A percentile compares a stretch with the other conserved stretches of the same genome.
Conservation (phyloP, 2,797 vertebrate species). For the Sebastes diploproa region DNA sequence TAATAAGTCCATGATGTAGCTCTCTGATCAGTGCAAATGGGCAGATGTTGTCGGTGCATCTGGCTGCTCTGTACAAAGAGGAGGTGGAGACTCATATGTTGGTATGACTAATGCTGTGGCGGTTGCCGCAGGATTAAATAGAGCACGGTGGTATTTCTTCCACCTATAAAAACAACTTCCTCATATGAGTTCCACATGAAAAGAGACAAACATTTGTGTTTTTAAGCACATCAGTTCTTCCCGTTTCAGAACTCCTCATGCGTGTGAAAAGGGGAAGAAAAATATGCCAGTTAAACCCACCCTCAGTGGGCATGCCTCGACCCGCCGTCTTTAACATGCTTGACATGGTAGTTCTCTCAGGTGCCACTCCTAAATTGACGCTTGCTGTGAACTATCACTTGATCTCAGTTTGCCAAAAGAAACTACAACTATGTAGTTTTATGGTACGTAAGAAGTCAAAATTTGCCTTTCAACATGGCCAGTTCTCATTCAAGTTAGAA, state of each 20-base stretch:
- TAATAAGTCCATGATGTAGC: not conserved
- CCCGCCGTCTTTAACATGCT: not conserved
- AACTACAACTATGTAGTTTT: not conserved
- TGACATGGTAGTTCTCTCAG: not conserved
- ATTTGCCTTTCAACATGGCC: not conserved
- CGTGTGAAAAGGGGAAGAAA: not conserved
- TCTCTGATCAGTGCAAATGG: not conserved
- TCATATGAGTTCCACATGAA: not conserved
- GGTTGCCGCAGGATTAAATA: fast-evolving
- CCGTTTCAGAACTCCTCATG: not conserved
- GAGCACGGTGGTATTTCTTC: not conserved
- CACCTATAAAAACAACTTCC: constrained; percentile 20
- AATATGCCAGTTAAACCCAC: not conserved
- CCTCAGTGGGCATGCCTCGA: constrained; percentile 4
- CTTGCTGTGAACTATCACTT: not conserved
- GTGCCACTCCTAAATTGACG: constrained; percentile 23
- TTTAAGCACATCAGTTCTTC: not conserved
- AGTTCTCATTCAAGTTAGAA: not conserved
- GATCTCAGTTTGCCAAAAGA: not conserved
- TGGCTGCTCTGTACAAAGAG: not conserved
- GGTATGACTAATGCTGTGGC: not conserved
- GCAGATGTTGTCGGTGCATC: not conserved
- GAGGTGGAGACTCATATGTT: not conserved
- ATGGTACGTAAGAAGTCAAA: not conserved
- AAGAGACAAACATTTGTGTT: not conserved